A percentile compares a stretch with the other conserved stretches of the same genome.
phyloP scores from a whole-genome alignment of 2,797 vertebrate species.

The Arrhamphus sclerolepis region DNA sequence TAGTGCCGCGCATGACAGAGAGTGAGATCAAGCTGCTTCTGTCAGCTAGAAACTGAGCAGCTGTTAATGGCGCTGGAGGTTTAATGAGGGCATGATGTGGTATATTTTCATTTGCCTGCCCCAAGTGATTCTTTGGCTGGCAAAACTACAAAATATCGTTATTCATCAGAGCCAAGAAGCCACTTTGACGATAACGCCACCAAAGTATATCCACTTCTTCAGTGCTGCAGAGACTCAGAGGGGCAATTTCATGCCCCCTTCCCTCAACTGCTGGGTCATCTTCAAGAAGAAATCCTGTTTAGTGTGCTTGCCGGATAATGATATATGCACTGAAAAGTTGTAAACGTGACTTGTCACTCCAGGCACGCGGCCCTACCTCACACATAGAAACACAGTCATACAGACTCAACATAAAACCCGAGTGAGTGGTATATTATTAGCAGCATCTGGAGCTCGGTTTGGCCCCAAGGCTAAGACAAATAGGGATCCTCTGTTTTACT shows the following conservation, averaged over 20 bases:
- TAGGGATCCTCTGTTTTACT: conserved; percentile 54
- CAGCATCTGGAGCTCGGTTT: conserved; percentile 58
- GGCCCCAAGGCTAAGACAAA: conserved; percentile 63
- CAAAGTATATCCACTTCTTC: conserved; percentile 46
- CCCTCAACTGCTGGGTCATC: conserved; percentile 63
- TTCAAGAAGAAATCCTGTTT: conserved; percentile 53
- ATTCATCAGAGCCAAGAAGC: conserved; percentile 29
- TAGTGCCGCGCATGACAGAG: not conserved
- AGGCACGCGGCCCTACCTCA: conserved; percentile 26
- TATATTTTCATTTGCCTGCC: conserved; percentile 10
- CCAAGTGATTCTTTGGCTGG: not conserved
- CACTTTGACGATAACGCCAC: conserved; percentile 13
- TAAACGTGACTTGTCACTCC: conserved; percentile 37
- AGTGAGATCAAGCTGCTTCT: conserved; percentile 15
- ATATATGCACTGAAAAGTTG: conserved; percentile 53
- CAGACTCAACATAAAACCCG: conserved; percentile 38
- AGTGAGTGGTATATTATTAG: conserved; percentile 67
- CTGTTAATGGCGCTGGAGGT: conserved; percentile 21
- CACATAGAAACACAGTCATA: conserved; percentile 44
- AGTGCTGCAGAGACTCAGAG: conserved; percentile 51
- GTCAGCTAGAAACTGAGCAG: conserved; percentile 30
- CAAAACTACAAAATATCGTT: conserved; percentile 16
- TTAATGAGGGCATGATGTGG: conserved; percentile 41
- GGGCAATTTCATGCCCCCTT: conserved; percentile 68
- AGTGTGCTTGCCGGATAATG: conserved; percentile 40